These are phyloP conservation scores for Sitobion miscanthi DNA, from an alignment of 1,140 invertebrate genomes.

Conservation along the genomic window DNA sequence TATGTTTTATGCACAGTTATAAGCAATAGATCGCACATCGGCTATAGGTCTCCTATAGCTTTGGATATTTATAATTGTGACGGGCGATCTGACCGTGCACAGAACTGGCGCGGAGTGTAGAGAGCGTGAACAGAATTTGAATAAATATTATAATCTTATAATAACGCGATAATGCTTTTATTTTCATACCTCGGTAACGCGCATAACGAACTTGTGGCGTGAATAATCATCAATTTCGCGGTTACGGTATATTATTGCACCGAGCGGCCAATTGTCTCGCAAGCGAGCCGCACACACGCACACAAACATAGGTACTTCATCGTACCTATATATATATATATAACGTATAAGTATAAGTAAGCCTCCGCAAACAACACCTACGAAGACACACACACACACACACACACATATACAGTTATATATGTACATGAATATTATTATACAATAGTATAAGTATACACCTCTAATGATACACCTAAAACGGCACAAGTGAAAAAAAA, in stretches of 20 bases:
- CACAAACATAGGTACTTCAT: not conserved
- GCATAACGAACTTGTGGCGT: not conserved
- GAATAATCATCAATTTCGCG: conserved; percentile 7
- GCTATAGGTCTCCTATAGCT: not conserved
- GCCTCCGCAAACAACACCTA: not conserved
- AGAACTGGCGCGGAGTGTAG: not conserved
- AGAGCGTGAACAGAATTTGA: not conserved
- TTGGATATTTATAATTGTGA: not conserved
- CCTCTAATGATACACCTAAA: not conserved
- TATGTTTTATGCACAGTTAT: not conserved
- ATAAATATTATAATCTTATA: conserved; percentile 10
- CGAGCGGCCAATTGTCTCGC: conserved; percentile 3
- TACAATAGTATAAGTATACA: not conserved
- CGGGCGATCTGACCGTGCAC: not conserved
- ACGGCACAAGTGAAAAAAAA: not conserved
- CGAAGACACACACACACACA: not conserved
- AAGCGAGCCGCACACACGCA: not conserved
- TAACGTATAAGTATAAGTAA: not conserved
- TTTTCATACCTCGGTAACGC: not conserved
- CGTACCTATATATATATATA: not conserved
- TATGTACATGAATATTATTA: not conserved
- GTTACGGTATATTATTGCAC: not conserved
- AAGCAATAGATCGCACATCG: not conserved
- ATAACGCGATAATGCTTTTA: not conserved
- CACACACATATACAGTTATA: not conserved